Evolutionary conservation across 2,888 invertebrate species (phyloP), one percentile per base, ranked within the genome.

Genomic region (Abrostola triplasia): DNA sequence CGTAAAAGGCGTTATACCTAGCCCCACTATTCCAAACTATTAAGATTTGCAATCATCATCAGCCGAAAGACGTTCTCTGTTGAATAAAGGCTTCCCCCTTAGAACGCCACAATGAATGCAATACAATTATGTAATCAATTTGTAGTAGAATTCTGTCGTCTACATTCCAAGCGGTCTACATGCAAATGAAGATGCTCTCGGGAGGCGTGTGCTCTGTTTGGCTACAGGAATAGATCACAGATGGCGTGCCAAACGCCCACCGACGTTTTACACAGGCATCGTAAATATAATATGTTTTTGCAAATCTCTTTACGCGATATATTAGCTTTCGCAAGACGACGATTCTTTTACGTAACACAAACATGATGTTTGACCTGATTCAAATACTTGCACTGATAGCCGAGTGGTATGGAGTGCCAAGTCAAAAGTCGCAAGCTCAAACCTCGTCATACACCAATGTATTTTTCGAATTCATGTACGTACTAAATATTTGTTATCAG

Each of bases 161-260:
- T 47, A 36, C 11, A 13, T 47, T 47, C 24, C 56, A 47, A 11
- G 1, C 11, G 11, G 41, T 42, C 36, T 56, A 48, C 9, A 42
- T 13, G 10, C n/a, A n/a, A 37, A 37, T 42, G 57, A 37, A 40
- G 36, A 59, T 59, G 42, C 52, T 67, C 65, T 63, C 58, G 67
- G 64, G 61, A 76, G 76, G 66, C 35, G 70, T 78, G 72, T 63
- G 65, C 57, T 59, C 56, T 47, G 65, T 67, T 51, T 63, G 13
- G n/a, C 47, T 11, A 65, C 61, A 13, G 51, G 72, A 76, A 76
- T 76, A 79, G 77, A 59, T 53, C 35, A 6, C 35, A 36, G 61
- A 49, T 37, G 51, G 49, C 11, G 42, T 55, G 79, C 79, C 75
- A 78, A 75, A 57, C 78, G 47, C 74, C 73, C 64, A 77, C 78